phyloP scores from a whole-genome alignment of 1,140 invertebrate species.

The Meloidogyne exigua region DNA sequence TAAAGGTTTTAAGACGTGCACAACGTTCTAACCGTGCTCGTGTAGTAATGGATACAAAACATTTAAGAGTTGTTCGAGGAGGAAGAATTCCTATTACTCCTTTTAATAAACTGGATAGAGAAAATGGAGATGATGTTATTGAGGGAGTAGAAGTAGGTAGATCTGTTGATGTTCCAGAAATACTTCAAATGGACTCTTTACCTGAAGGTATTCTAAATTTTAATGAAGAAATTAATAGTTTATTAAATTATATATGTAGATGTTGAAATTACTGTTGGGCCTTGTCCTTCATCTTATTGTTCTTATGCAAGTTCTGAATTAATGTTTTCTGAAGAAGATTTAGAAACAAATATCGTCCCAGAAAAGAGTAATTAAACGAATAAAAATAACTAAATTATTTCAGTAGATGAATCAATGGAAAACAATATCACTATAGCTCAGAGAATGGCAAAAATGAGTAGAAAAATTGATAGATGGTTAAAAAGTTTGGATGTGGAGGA shows the following conservation, averaged over 20 bases:
- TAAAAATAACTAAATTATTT: background rate
- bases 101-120: background rate
- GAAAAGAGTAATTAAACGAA: background rate
- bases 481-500: conserved; percentile 40
- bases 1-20: conserved; percentile 32
- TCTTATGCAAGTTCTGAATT: conserved; percentile 33
- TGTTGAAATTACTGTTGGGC: conserved; percentile 36
- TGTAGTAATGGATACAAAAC: conserved; percentile 29
- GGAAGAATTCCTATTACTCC: background rate
- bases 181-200: conserved; percentile 44
- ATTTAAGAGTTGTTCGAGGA: conserved; percentile 10
- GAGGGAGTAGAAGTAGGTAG: background rate
- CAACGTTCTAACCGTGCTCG: conserved; percentile 31
- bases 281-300: conserved; percentile 32
- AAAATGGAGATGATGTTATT: background rate
- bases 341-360: background rate
- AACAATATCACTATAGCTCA: conserved; percentile 17
- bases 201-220: conserved; percentile 40
- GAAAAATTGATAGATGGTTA: conserved; percentile 44
- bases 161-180: background rate
- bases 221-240: background rate
- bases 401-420: background rate
- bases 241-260: conserved; percentile 24
- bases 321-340: conserved; percentile 19
- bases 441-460: conserved; percentile 40